Conservation (phyloP, 1,140 invertebrate species). For the Formica exsecta region DNA sequence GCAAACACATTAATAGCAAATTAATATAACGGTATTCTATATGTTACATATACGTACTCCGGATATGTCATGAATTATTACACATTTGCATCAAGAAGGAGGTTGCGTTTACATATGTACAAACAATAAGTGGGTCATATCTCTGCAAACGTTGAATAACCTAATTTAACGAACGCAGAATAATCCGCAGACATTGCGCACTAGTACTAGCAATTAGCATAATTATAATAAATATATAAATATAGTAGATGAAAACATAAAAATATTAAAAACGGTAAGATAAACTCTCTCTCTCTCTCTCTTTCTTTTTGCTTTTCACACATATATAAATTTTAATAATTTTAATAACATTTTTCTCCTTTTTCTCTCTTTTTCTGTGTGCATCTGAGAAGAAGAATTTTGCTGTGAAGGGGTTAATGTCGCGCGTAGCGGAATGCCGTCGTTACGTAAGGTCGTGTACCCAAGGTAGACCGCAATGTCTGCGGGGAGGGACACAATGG, state of each 20-base stretch:
- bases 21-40: neutral
- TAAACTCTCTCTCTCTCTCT: too few species aligned
- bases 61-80: slow-evolving; percentile 29
- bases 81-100: neutral
- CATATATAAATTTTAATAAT: neutral
- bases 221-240: slow-evolving; percentile 4
- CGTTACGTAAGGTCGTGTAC: slow-evolving; percentile 34
- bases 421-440: slow-evolving; percentile 27
- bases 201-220: neutral
- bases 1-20: neutral
- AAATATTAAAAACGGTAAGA: neutral
- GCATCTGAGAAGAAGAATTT: neutral
- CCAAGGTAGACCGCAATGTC: slow-evolving; percentile 52
- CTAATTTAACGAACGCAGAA: neutral
- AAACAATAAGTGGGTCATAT: slow-evolving; percentile 10
- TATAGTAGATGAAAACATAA: neutral
- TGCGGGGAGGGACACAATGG: slow-evolving; percentile 26
- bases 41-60: neutral
- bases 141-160: neutral
- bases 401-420: slow-evolving; percentile 40
- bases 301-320: too few species aligned
- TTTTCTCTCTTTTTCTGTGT: neutral
- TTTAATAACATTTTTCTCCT: neutral
- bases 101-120: neutral
- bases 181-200: neutral